Evolutionary conservation across 2,113 vertebrate species (phyloP).

Genomic region (Corvus hawaiiensis): DNA sequence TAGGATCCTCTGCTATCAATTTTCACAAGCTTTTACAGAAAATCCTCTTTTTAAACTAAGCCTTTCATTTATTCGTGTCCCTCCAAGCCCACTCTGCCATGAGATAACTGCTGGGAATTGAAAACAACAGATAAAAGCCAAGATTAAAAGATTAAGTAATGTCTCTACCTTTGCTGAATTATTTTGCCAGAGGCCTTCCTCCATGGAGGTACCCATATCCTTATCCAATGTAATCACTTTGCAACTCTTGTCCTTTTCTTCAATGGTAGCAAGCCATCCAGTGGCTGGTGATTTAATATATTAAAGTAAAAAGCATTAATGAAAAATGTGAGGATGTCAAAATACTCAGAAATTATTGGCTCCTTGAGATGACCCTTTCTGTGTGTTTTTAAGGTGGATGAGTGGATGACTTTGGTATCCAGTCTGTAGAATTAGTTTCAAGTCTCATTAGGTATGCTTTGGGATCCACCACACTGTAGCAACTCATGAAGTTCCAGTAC

Average conservation of each 20-base stretch:
- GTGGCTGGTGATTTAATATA: slow-evolving; percentile 73
- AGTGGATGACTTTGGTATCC: slow-evolving; percentile 67
- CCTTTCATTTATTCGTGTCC: slow-evolving; percentile 1
- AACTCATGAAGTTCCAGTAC: slow-evolving; percentile 52
- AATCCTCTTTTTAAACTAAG: slow-evolving; percentile 24
- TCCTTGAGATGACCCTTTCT: slow-evolving; percentile 52
- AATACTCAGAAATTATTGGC: slow-evolving; percentile 1
- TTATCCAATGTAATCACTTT: slow-evolving; percentile 41
- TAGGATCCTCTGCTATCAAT: not conserved
- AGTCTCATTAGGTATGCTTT: slow-evolving; percentile 69
- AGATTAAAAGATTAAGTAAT: slow-evolving; percentile 4
- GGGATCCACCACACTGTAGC: slow-evolving; percentile 53
- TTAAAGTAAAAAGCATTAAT: slow-evolving; percentile 60
- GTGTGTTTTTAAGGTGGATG: slow-evolving; percentile 24
- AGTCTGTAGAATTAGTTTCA: slow-evolving; percentile 71
- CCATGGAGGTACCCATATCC: slow-evolving; percentile 35
- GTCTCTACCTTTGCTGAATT: slow-evolving; percentile 23
- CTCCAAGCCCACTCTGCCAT: not conserved
- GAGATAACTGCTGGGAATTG: not conserved
- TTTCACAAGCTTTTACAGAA: slow-evolving; percentile 40
- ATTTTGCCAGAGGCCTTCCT: slow-evolving; percentile 44
- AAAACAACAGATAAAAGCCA: slow-evolving; percentile 21
- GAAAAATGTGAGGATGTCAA: slow-evolving; percentile 29
- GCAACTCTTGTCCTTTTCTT: slow-evolving; percentile 49
- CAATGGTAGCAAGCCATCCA: slow-evolving; percentile 74